These are phyloP conservation scores for Aulostomus chinensis DNA, from an alignment of 2,797 vertebrate species.

Conservation along the genomic window DNA sequence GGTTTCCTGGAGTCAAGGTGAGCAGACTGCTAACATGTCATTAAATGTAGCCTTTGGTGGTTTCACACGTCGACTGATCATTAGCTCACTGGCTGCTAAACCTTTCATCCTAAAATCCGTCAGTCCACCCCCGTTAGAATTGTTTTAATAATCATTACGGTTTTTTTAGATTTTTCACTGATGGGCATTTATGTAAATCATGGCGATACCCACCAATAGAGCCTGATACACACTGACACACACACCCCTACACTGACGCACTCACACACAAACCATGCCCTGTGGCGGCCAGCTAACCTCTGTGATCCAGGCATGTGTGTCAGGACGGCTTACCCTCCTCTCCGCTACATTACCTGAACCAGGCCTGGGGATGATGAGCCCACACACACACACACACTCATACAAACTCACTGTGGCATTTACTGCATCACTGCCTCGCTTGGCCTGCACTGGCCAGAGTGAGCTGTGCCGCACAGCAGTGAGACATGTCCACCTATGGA, in stretches of 20 bases:
- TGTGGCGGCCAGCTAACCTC: slow-evolving; percentile 50
- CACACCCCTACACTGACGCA: neutral
- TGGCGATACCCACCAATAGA: too few relatives aligned
- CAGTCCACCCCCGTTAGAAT: neutral
- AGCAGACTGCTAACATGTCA: slow-evolving; percentile 25
- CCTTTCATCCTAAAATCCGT: too few relatives aligned
- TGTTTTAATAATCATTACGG: too few relatives aligned
- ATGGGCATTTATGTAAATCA: slow-evolving; percentile 27
- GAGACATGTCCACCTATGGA: slow-evolving; percentile 44
- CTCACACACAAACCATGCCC: slow-evolving; percentile 38
- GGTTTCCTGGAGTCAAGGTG: slow-evolving; percentile 26
- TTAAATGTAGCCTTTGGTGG: slow-evolving; percentile 11
- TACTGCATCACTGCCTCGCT: slow-evolving; percentile 68
- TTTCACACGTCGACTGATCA: too few relatives aligned
- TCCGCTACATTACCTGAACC: slow-evolving; percentile 73
- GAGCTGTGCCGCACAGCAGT: slow-evolving; percentile 52
- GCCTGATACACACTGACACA: neutral
- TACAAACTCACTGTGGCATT: slow-evolving; percentile 47
- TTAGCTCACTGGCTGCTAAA: too few relatives aligned
- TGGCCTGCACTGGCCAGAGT: slow-evolving; percentile 65
- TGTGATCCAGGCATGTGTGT: slow-evolving; percentile 69
- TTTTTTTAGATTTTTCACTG: too few relatives aligned
- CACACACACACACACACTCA: slow-evolving; percentile 23
- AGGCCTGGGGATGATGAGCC: slow-evolving; percentile 73
- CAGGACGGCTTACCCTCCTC: slow-evolving; percentile 70